phyloP scores from a whole-genome alignment of 2,113 vertebrate genomes.

The Marcusenius ussheri region DNA sequence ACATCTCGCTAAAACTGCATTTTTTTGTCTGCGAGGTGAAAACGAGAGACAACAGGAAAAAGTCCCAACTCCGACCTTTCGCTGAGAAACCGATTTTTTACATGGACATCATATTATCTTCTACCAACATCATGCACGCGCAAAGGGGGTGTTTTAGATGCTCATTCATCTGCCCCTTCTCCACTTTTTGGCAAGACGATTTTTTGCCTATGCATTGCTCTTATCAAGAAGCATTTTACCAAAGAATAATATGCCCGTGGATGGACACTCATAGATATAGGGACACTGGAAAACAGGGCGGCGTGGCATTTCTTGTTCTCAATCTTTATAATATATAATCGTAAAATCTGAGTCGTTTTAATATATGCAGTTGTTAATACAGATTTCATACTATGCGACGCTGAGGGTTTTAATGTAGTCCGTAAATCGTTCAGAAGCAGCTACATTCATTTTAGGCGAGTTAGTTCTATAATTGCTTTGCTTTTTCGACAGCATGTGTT shows the following conservation, averaged over 20 bases:
- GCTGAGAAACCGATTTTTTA: background rate
- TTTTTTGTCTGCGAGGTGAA: background rate
- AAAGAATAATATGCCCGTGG: no score
- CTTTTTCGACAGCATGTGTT: background rate
- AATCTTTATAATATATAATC: no score
- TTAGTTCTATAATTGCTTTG: background rate
- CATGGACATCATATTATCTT: background rate
- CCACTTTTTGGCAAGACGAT: background rate
- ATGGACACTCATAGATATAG: background rate
- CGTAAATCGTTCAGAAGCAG: background rate
- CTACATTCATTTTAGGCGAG: background rate
- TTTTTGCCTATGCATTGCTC: background rate
- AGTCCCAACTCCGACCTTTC: background rate
- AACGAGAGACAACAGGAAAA: background rate
- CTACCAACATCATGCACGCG: background rate
- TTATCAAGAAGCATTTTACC: background rate
- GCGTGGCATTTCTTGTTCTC: background rate
- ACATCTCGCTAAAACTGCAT: background rate
- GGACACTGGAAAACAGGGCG: background rate
- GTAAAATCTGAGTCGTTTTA: no score
- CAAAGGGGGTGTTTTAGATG: background rate
- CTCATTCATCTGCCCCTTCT: background rate
- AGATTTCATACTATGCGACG: background rate
- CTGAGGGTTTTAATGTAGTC: background rate
- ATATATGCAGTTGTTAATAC: background rate